A percentile compares a stretch with the other conserved stretches of the same genome.
Conservation (phyloP, 2,113 vertebrate genomes). For the Podocnemis expansa region DNA sequence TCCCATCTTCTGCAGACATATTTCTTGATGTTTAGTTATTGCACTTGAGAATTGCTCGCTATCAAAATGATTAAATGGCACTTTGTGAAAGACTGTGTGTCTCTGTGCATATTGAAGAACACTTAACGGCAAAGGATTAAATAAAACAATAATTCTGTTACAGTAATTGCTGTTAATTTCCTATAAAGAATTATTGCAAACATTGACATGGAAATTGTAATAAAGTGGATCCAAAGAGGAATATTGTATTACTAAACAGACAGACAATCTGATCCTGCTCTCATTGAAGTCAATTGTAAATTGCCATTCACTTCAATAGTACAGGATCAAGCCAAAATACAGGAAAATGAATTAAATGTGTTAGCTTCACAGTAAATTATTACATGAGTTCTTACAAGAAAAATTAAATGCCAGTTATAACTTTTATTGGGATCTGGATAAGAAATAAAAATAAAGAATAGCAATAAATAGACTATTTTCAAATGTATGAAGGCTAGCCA, state of each 20-base stretch:
- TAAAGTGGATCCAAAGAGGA: background rate
- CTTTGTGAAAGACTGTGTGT: background rate
- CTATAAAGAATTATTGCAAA: background rate
- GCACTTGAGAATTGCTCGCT: background rate
- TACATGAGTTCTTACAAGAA: background rate
- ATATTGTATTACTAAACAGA: background rate
- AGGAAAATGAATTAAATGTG: background rate
- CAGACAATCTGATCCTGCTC: background rate
- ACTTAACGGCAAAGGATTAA: background rate
- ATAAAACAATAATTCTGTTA: background rate
- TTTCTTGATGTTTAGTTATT: background rate
- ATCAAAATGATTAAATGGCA: background rate
- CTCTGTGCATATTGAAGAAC: background rate
- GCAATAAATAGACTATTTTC: background rate
- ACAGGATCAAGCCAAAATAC: background rate
- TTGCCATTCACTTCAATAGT: background rate
- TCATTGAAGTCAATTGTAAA: accelerated
- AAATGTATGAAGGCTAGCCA: background rate
- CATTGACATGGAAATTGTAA: background rate
- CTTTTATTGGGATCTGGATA: background rate
- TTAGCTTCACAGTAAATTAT: background rate
- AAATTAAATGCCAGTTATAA: background rate
- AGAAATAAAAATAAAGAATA: background rate
- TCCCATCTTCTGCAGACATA: background rate
- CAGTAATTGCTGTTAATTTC: background rate